These are phyloP conservation scores for Mythimna impura DNA, from an alignment of 2,888 invertebrate genomes.

Conservation along the genomic window DNA sequence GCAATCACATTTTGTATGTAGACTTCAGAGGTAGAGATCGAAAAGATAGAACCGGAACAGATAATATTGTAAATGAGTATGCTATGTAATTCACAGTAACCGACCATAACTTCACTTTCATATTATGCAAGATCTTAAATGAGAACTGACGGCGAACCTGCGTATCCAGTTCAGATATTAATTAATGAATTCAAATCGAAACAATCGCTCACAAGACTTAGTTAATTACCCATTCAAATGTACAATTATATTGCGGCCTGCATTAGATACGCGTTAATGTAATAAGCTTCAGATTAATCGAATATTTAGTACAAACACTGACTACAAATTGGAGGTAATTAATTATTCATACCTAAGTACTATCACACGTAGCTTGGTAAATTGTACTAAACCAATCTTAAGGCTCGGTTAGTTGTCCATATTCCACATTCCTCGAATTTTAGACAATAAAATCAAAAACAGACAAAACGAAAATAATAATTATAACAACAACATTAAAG, in stretches of 20 bases:
- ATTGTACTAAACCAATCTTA: neutral
- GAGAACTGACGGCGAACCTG: slow-evolving; percentile 32
- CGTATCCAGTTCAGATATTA: slow-evolving; percentile 40
- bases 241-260: slow-evolving; percentile 24
- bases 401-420: neutral
- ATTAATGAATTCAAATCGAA: slow-evolving; percentile 57
- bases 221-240: slow-evolving; percentile 57
- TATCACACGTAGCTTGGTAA: neutral
- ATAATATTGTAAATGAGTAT: neutral
- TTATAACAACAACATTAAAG: too few relatives aligned
- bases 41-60: neutral
- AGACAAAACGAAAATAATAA: too few relatives aligned
- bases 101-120: slow-evolving; percentile 17
- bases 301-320: slow-evolving; percentile 27
- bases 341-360: slow-evolving; percentile 11
- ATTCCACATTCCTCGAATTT: neutral
- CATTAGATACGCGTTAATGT: slow-evolving; percentile 28
- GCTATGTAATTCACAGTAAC: slow-evolving; percentile 1
- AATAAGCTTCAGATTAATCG: slow-evolving; percentile 33
- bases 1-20: neutral
- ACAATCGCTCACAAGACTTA: slow-evolving; percentile 51
- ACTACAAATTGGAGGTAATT: slow-evolving; percentile 26
- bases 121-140: slow-evolving; percentile 27
- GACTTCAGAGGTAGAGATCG: neutral
- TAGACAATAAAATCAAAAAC: neutral